A percentile compares a stretch with the other conserved stretches of the same genome.
Conservation (phyloP, 2,797 vertebrate genomes). For the Podarcis lilfordi region DNA sequence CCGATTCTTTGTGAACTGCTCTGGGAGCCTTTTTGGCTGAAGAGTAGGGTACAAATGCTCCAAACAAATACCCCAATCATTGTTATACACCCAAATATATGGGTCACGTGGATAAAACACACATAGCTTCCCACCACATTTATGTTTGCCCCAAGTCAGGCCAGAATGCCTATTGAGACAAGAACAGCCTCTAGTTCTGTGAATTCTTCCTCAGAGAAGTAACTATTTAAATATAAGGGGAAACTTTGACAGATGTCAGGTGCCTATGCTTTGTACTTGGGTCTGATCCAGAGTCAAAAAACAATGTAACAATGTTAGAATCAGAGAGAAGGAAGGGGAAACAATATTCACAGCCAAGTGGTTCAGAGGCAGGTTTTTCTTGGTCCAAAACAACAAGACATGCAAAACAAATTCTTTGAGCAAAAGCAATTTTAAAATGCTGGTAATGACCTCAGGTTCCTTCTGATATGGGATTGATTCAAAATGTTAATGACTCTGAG, state of each 20-base stretch:
- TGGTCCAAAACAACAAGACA: background rate
- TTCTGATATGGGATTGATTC: conserved; percentile 37
- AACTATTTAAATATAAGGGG: background rate
- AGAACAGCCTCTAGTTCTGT: background rate
- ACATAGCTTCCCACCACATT: background rate
- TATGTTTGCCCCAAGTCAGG: background rate
- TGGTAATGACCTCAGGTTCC: conserved; percentile 7
- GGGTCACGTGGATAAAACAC: background rate
- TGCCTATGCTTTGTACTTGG: no score
- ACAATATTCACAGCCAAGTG: background rate
- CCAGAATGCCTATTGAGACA: background rate
- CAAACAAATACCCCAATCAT: no score
- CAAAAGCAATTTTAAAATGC: conserved; percentile 32
- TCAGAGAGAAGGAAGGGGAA: background rate
- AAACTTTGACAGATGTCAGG: background rate
- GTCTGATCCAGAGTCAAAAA: background rate
- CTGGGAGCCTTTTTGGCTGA: no score
- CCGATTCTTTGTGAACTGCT: no score
- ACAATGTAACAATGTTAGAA: background rate
- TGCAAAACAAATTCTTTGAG: conserved; percentile 8
- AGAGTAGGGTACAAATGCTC: no score
- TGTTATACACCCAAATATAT: background rate
- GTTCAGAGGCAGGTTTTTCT: background rate
- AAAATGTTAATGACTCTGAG: conserved; percentile 35
- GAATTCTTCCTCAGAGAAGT: background rate